These are phyloP conservation scores for Noctua fimbriata DNA, from an alignment of 2,888 invertebrate genomes.

Conservation along the genomic window DNA sequence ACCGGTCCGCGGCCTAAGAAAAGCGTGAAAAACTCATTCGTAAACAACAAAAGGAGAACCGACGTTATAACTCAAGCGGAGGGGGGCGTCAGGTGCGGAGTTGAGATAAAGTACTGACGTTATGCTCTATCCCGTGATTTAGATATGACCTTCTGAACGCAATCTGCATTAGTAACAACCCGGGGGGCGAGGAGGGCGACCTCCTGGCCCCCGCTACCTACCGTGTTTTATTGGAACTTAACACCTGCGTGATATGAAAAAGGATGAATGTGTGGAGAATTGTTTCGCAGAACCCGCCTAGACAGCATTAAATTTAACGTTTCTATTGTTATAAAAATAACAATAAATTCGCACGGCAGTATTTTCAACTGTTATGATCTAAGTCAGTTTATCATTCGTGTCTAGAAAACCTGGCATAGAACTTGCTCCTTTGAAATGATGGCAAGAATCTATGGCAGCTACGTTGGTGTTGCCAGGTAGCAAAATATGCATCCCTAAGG, in stretches of 20 bases:
- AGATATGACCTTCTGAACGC: conserved; percentile 87
- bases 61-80: conserved; percentile 80
- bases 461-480: conserved; percentile 36
- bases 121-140: conserved; percentile 86
- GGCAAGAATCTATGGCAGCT: conserved; percentile 26
- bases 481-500: conserved; percentile 50
- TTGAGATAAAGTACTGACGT: conserved; percentile 87
- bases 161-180: conserved; percentile 86
- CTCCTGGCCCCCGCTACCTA: conserved; percentile 46
- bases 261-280: conserved; percentile 53
- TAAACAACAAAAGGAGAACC: conserved; percentile 86
- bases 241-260: conserved; percentile 76
- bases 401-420: conserved; percentile 1
- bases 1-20: conserved; percentile 78
- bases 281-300: conserved; percentile 32
- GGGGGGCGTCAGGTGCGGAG: conserved; percentile 83
- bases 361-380: conserved; percentile 1
- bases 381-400: conserved; percentile 20
- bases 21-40: conserved; percentile 88
- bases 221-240: conserved; percentile 75
- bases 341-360: conserved; percentile 19
- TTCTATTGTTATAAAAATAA: conserved; percentile 43
- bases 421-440: conserved; percentile 12
- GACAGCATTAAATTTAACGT: conserved; percentile 40
- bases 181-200: conserved; percentile 64